Evolutionary conservation across 2,113 vertebrate species (phyloP).

Genomic region (Silurus meridionalis): DNA sequence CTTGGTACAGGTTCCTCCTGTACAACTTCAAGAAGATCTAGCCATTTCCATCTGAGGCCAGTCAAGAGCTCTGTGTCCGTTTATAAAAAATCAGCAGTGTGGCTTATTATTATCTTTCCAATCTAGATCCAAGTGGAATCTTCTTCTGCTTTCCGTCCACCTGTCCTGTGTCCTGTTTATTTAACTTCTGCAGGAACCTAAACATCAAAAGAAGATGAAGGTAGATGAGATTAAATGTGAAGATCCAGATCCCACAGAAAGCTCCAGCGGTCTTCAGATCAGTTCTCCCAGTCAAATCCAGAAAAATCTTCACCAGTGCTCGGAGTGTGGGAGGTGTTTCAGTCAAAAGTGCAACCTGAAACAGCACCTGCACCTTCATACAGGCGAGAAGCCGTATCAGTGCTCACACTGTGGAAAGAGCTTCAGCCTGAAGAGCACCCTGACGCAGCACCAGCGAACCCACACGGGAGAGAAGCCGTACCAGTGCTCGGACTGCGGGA

Average conservation of each 20-base stretch:
- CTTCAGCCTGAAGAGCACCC: background rate
- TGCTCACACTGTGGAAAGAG: background rate
- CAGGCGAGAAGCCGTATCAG: background rate
- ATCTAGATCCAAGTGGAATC: background rate
- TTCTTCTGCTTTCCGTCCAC: background rate
- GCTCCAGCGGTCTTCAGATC: background rate
- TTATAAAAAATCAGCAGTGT: background rate
- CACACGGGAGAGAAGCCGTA: background rate
- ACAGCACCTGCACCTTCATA: background rate
- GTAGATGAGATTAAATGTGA: background rate
- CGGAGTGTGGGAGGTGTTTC: background rate
- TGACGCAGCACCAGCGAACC: background rate
- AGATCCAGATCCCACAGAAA: background rate
- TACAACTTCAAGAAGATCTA: background rate
- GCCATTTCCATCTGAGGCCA: background rate
- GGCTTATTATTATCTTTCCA: background rate
- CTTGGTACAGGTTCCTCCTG: background rate
- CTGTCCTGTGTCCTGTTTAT: background rate
- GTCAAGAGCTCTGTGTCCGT: background rate
- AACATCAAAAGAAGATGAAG: background rate
- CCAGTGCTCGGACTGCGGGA: background rate
- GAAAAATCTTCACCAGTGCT: background rate
- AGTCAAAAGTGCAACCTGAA: too few relatives aligned
- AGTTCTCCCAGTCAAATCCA: background rate
- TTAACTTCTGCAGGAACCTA: background rate